These are phyloP conservation scores for Trachelus stipa DNA, from an alignment of 2,888 invertebrate genomes.

Conservation along the genomic window DNA sequence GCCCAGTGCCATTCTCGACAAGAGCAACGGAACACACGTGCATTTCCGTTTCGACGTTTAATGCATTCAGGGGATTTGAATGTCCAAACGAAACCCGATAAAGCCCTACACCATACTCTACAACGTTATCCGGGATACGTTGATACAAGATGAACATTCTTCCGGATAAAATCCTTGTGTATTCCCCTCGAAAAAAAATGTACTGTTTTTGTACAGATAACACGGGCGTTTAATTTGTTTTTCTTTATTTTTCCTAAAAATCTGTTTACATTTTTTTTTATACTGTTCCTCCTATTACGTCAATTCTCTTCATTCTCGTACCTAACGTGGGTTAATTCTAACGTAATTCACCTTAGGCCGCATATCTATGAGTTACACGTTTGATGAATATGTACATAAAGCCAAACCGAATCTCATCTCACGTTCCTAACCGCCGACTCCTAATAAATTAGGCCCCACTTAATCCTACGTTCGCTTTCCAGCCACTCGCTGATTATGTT, in stretches of 20 bases:
- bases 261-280: background rate
- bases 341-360: too few relatives aligned
- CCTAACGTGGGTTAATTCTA: too few relatives aligned
- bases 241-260: background rate
- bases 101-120: slow-evolving; percentile 5
- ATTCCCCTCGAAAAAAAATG: background rate
- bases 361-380: too few relatives aligned
- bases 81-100: background rate
- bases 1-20: background rate
- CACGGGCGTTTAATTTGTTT: background rate
- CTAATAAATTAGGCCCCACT: too few relatives aligned
- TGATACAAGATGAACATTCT: background rate
- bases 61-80: background rate
- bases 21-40: background rate
- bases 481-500: too few relatives aligned
- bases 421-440: too few relatives aligned
- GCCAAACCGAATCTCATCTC: too few relatives aligned
- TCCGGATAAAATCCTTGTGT: background rate
- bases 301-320: too few relatives aligned
- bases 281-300: too few relatives aligned
- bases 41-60: background rate
- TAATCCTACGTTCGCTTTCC: too few relatives aligned
- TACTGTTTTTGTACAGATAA: background rate
- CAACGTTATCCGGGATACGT: slow-evolving; percentile 14
- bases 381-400: too few relatives aligned